phyloP scores from a whole-genome alignment of 1,140 invertebrate species.

The Bacillus rossius region DNA sequence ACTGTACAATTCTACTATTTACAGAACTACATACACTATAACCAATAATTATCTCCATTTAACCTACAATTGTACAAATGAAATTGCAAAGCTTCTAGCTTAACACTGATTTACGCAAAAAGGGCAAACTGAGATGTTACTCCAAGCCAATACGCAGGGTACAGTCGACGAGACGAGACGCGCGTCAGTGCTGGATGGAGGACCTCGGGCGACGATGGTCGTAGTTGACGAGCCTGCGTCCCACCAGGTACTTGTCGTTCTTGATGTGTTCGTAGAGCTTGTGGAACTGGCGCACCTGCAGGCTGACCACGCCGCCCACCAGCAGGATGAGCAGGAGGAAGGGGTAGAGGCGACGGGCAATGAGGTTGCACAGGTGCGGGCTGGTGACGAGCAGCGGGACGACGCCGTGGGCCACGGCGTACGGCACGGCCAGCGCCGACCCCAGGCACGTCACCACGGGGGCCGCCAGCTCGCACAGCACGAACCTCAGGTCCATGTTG shows the following conservation, averaged over 20 bases:
- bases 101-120: too few relatives aligned
- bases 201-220: constrained; percentile 58
- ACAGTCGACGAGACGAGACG: background rate
- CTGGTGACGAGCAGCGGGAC: constrained; percentile 73
- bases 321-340: constrained; percentile 68
- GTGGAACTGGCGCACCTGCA: constrained; percentile 87
- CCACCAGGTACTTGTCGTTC: constrained; percentile 98
- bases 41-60: too few relatives aligned
- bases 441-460: constrained; percentile 87
- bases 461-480: constrained; percentile 77
- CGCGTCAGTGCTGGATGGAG: constrained; percentile 1
- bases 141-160: too few relatives aligned
- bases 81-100: too few relatives aligned
- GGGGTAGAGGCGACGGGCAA: constrained; percentile 89
- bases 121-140: too few relatives aligned
- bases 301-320: constrained; percentile 57
- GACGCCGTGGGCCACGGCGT: constrained; percentile 77
- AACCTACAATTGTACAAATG: too few relatives aligned
- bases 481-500: constrained; percentile 85
- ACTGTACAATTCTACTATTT: too few relatives aligned
- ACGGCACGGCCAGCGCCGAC: constrained; percentile 83
- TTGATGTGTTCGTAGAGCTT: constrained; percentile 97
- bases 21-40: too few relatives aligned
- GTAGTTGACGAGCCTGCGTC: constrained; percentile 92
- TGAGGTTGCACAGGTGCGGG: constrained; percentile 65